Evolutionary conservation across 2,888 invertebrate species (phyloP), one percentile per base, ranked within the genome.

Genomic region (Heliconius cydno): DNA sequence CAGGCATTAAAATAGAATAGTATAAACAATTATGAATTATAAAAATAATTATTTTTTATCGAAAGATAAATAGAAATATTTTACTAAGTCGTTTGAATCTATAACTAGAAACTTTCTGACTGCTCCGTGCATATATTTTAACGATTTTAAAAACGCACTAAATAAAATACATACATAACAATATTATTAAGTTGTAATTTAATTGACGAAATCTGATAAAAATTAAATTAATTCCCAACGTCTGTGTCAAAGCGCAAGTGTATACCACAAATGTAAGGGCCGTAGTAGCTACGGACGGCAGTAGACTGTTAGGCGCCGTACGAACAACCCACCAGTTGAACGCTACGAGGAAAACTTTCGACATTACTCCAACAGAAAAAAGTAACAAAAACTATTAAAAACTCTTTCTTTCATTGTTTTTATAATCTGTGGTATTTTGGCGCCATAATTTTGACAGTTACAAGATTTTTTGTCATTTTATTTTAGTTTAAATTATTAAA

Each of bases 251-350:
- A 73, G 73, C 73, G 73, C 73, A 60, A 73, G 73, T 73, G 60
- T 72, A 57, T 34, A 57, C 57, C 72, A 57, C 72, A 22, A 34
- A 57, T 22, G 57, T 73, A 73, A 15, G n/a, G 30, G 30, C 30
- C 78, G 68, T 68, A 79, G 81, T 67, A 71, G 76, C 68, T 78
- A 81, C 80, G 77, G 70, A 79, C 84, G 85, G 83, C 85, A 85
- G 85, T 85, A 85, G 85, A 85, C 85, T 82, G 70, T 81, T 80
- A 83, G 85, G 84, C 85, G 85, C 84, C 85, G 85, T 74, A 65
- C 78, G 79, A 82, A 85, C 79, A 83, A 83, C 83, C 85, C 85
- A 85, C 84, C 81, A 84, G 85, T 85, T 85, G 84, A 84, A 82
- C 81, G 79, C 81, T 63, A 77, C 80, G 72, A 60, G 66, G 80